phyloP scores from a whole-genome alignment of 1,140 invertebrate species.

The Ericerus pela region DNA sequence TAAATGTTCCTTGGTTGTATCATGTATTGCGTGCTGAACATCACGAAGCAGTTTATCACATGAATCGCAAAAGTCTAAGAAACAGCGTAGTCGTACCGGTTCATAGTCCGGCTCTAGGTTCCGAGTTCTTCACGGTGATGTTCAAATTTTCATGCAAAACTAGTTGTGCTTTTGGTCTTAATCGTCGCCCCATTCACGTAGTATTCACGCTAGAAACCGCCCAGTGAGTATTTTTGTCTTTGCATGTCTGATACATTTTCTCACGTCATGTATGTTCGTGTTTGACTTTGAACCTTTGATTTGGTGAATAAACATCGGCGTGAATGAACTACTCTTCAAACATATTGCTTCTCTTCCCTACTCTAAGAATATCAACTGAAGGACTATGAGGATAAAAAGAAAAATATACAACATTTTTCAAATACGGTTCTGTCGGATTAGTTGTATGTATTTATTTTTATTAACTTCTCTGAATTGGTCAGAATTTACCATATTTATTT shows the following conservation, averaged over 20 bases:
- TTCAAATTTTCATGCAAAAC: constrained; percentile 68
- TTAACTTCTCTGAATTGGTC: too few relatives aligned
- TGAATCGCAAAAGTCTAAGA: constrained; percentile 33
- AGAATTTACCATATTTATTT: too few relatives aligned
- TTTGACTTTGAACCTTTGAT: too few relatives aligned
- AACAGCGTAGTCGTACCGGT: constrained; percentile 27
- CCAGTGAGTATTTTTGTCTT: constrained; percentile 28
- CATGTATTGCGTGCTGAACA: constrained; percentile 43
- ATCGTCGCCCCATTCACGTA: constrained; percentile 52
- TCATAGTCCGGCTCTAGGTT: neutral
- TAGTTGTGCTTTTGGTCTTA: constrained; percentile 61
- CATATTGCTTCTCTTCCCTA: too few relatives aligned
- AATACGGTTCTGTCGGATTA: too few relatives aligned
- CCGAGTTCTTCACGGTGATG: constrained; percentile 33
- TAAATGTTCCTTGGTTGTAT: constrained; percentile 15
- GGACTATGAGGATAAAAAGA: too few relatives aligned
- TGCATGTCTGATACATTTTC: neutral
- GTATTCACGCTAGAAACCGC: constrained; percentile 58
- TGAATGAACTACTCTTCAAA: too few relatives aligned
- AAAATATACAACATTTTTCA: too few relatives aligned
- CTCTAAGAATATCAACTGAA: too few relatives aligned
- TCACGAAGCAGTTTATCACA: constrained; percentile 34
- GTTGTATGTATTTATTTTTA: too few relatives aligned
- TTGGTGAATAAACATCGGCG: too few relatives aligned
- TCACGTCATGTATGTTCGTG: neutral